Conservation (phyloP, 2,797 vertebrate genomes). For the Crocodylus rhombifer region DNA sequence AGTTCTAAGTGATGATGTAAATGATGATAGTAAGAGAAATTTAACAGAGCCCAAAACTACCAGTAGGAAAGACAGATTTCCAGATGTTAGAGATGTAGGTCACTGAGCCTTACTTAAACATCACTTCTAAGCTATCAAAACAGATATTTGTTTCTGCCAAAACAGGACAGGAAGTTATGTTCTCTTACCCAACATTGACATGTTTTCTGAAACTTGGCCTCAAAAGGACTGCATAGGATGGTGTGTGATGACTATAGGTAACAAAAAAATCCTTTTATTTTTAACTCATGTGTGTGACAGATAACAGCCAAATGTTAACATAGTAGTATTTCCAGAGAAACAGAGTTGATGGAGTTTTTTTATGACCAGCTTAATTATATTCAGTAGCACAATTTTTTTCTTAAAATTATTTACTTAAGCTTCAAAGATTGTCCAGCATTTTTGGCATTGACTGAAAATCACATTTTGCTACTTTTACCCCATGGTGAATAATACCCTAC, state of each 20-base stretch:
- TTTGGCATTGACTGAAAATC: constrained; percentile 25
- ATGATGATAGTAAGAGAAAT: neutral
- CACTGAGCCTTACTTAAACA: neutral
- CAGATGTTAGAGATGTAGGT: neutral
- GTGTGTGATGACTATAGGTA: neutral
- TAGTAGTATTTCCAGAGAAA: neutral
- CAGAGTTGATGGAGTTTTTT: neutral
- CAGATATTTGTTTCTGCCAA: neutral
- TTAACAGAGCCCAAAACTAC: neutral
- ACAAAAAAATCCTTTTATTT: neutral
- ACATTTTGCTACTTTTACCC: neutral
- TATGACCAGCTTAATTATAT: neutral
- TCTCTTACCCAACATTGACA: neutral
- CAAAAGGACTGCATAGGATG: neutral
- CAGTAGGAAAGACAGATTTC: neutral
- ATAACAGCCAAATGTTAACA: neutral
- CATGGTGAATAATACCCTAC: fast-evolving
- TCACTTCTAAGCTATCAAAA: neutral
- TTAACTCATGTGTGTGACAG: neutral
- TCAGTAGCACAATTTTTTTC: neutral
- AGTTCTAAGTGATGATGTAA: neutral
- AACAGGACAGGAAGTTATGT: neutral
- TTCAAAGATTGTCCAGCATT: neutral
- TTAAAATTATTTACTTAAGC: neutral
- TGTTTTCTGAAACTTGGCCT: neutral